Base-by-base conservation (phyloP, 1,140 invertebrate genomes). In the Magallana ariakensis region DNA sequence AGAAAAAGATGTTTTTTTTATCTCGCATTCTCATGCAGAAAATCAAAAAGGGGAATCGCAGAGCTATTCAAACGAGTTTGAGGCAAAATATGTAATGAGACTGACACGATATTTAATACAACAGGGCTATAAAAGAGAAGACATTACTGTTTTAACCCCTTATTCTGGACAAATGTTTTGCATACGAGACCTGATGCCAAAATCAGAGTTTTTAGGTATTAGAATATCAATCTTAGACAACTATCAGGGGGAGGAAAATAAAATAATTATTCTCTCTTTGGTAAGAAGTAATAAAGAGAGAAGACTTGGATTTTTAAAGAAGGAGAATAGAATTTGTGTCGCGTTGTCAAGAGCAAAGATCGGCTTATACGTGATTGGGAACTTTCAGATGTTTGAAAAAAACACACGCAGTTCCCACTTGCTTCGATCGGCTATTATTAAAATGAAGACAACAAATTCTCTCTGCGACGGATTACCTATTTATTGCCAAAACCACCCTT, bases 261-360 rank as follows among this genome's bases (percentile, higher is more conserved):
- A 97, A 89, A 97, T 98, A 54, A 96, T 98, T 85, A 92, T 98
- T 3, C 92, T 98, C 11, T 98, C 97, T 0, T 94, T 98, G 2
- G 97, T 98, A 0, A 95, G 97, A 87, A 97, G 96, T 92, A 94
- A 94, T 89, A 97, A 97, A 91, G 87, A 93, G 8, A 94, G 96
- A 8, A 95, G 95, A n/a, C 96, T 98, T 91, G 97, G 97, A 6
- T 98, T 98, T 94, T 93, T 98, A 6, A 96, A 95, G 33, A 96
- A 95, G 70, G 95, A 96, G 82, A 98, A 98, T 94, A 95, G 97
- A 83, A 96, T 98, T 58, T 97, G 97, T 94, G 97, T 98, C 1
- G 97, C 97, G 7, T 94, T 98, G 9, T 98, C 97, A 0, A 94
- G 97, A 90, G 97, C 97, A 0, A 96, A 96, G 92, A 96, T 96